These are phyloP conservation scores for Lagopus muta DNA, from an alignment of 2,113 vertebrate species.

Conservation along the genomic window DNA sequence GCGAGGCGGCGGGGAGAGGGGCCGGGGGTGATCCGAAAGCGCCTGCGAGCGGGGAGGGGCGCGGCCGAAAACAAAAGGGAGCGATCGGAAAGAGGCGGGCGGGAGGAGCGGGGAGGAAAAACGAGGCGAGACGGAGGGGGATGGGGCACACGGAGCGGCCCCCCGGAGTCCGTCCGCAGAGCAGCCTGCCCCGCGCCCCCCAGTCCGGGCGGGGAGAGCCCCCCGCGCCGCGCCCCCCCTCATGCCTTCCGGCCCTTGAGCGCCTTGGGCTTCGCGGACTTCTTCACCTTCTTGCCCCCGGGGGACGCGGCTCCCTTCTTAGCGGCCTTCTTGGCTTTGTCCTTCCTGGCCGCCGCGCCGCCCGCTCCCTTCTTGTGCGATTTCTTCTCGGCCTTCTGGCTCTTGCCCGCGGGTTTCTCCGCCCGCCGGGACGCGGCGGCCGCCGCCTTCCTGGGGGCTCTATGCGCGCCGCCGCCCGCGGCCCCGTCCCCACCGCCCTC, in stretches of 20 bases:
- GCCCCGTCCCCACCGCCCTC: slow-evolving; percentile 71
- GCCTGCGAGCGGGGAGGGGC: neutral
- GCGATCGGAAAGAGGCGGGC: neutral
- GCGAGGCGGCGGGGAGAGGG: neutral
- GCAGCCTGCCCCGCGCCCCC: slow-evolving; percentile 2
- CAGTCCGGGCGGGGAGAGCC: neutral
- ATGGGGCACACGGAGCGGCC: neutral
- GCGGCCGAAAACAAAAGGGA: slow-evolving; percentile 24
- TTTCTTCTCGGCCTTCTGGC: slow-evolving; percentile 72
- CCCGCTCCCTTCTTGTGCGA: slow-evolving; percentile 71
- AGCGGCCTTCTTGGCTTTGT: slow-evolving; percentile 71
- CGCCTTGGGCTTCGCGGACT: slow-evolving; percentile 81
- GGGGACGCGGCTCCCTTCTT: slow-evolving; percentile 75
- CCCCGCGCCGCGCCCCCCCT: neutral
- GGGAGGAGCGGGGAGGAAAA: neutral
- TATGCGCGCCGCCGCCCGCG: slow-evolving; percentile 21
- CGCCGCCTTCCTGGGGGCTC: slow-evolving; percentile 58
- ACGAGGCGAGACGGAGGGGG: neutral
- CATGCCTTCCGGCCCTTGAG: slow-evolving; percentile 82
- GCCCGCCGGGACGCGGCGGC: slow-evolving; percentile 50
- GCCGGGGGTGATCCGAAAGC: neutral
- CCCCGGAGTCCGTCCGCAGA: slow-evolving; percentile 39
- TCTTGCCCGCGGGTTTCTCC: slow-evolving; percentile 66
- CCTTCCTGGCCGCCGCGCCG: slow-evolving; percentile 47
- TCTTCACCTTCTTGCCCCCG: slow-evolving; percentile 82